A percentile compares a stretch with the other conserved stretches of the same genome.
Conservation (phyloP, 2,888 invertebrate genomes). For the Drosophila neutralis region DNA sequence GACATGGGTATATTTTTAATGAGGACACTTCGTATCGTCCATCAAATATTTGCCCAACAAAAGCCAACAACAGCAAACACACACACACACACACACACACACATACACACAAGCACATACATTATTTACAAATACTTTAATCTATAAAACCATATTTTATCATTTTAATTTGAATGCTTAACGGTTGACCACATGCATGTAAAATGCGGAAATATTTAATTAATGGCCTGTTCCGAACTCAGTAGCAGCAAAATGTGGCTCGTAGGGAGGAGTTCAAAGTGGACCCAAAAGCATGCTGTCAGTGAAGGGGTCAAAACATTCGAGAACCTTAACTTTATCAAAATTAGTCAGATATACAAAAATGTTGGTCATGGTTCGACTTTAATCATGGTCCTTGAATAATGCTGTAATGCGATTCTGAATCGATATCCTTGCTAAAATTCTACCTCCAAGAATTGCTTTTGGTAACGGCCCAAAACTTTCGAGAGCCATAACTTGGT, state of each 20-base stretch:
- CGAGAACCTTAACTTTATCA: neutral
- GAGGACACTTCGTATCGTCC: conserved; percentile 44
- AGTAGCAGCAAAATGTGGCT: neutral
- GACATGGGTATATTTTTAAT: conserved; percentile 52
- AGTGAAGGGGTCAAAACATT: neutral
- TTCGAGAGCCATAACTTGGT: too few relatives aligned
- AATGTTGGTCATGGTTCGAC: too few relatives aligned
- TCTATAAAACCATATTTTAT: conserved; percentile 37
- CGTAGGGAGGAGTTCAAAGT: neutral
- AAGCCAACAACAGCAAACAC: conserved; percentile 6
- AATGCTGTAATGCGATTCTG: neutral
- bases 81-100: neutral
- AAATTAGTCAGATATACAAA: neutral
- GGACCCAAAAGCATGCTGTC: neutral
- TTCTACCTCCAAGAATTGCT: neutral
- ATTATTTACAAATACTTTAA: conserved; percentile 17
- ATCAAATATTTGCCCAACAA: conserved; percentile 42
- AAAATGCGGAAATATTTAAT: conserved; percentile 58
- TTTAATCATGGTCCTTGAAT: too few relatives aligned
- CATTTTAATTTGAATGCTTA: conserved; percentile 52
- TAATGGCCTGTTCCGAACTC: conserved; percentile 34
- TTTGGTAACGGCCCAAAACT: neutral
- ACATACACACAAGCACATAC: neutral
- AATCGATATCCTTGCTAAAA: too few relatives aligned
- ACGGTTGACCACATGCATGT: conserved; percentile 35